These are phyloP conservation scores for Temnothorax ravouxi DNA, from an alignment of 2,888 invertebrate genomes.

Conservation along the genomic window DNA sequence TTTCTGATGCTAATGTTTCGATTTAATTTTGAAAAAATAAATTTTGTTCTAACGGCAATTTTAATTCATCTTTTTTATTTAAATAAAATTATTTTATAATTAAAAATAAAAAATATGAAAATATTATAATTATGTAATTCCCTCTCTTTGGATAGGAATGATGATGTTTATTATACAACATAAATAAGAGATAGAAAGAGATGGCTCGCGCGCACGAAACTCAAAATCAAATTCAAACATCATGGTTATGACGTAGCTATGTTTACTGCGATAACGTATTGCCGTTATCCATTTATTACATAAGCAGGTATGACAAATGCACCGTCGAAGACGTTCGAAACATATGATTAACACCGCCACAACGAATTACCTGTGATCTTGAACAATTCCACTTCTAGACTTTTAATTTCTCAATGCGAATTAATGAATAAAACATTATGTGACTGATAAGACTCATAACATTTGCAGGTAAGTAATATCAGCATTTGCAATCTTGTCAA, in stretches of 20 bases:
- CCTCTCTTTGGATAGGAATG: not conserved
- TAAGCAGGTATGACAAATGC: slow-evolving; percentile 15
- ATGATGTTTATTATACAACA: not conserved
- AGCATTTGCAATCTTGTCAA: slow-evolving; percentile 26
- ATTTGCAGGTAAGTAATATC: not conserved
- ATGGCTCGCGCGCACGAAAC: not conserved
- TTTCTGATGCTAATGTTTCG: not conserved
- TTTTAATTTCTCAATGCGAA: slow-evolving; percentile 25
- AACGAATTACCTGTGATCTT: slow-evolving; percentile 9
- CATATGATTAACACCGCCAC: slow-evolving; percentile 10
- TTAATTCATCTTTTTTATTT: not conserved
- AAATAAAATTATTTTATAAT: not conserved
- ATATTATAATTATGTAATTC: not conserved
- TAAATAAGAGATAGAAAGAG: not conserved
- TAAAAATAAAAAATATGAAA: not conserved
- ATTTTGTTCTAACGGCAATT: not conserved
- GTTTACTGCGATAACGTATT: slow-evolving; percentile 18
- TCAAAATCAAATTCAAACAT: not conserved
- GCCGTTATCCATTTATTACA: slow-evolving; percentile 30
- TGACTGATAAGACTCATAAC: not conserved
- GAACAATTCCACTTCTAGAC: not conserved
- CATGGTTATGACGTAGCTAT: slow-evolving; percentile 11
- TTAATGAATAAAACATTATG: not conserved
- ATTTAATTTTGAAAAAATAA: not conserved
- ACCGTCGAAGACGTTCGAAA: not conserved